Conservation (phyloP, 2,888 invertebrate genomes). For the Thera britannica region DNA sequence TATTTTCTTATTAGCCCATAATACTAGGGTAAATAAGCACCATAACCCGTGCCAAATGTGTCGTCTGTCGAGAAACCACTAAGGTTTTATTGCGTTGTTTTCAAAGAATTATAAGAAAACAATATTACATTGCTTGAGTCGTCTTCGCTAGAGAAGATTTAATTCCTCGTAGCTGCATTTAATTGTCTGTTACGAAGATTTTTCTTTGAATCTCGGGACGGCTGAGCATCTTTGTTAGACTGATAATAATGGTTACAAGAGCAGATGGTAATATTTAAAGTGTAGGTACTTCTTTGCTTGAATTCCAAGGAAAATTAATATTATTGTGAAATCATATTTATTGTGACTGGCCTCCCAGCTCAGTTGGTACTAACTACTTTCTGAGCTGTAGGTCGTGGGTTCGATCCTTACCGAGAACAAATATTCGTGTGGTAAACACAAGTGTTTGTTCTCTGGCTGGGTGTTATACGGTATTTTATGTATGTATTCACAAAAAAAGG, state of each 20-base stretch:
- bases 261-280: slow-evolving; percentile 51
- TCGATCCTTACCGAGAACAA: too few relatives aligned
- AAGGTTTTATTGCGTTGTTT: slow-evolving; percentile 29
- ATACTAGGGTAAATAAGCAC: neutral
- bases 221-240: slow-evolving; percentile 58
- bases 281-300: neutral
- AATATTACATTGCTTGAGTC: slow-evolving; percentile 41
- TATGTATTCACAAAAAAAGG: too few relatives aligned
- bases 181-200: slow-evolving; percentile 73
- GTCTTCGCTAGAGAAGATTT: slow-evolving; percentile 53
- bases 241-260: slow-evolving; percentile 61
- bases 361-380: too few relatives aligned
- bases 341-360: too few relatives aligned
- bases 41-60: slow-evolving; percentile 20
- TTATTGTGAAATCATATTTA: neutral
- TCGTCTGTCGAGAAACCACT: slow-evolving; percentile 26
- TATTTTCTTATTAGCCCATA: neutral
- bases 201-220: slow-evolving; percentile 58
- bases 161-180: slow-evolving; percentile 66
- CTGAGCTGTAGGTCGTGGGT: too few relatives aligned
- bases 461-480: too few relatives aligned
- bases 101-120: slow-evolving; percentile 33
- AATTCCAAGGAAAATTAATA: neutral
- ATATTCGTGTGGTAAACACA: too few relatives aligned
- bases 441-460: too few relatives aligned